These are phyloP conservation scores for Podarcis cretensis DNA, from an alignment of 2,113 vertebrate species.

Conservation along the genomic window DNA sequence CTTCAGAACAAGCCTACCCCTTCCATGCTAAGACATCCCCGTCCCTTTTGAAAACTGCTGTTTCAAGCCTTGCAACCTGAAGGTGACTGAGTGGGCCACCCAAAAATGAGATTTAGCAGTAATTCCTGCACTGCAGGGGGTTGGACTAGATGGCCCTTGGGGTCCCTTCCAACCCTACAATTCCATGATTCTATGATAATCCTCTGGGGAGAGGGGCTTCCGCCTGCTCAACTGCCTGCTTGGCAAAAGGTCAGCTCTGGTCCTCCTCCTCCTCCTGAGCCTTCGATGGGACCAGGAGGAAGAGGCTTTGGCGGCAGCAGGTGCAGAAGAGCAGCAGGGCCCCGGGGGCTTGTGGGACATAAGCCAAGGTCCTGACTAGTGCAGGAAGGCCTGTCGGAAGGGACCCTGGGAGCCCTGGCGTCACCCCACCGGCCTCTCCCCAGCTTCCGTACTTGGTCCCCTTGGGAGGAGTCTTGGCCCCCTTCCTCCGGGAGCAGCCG, in stretches of 20 bases:
- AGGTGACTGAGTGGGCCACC: neutral
- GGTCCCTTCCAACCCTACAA: too few species aligned
- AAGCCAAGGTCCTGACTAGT: too few species aligned
- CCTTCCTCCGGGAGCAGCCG: constrained; percentile 66
- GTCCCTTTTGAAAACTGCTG: neutral
- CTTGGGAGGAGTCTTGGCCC: constrained; percentile 76
- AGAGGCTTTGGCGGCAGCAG: neutral
- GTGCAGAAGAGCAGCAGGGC: neutral
- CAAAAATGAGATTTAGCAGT: neutral
- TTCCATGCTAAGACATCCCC: neutral
- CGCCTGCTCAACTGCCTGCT: neutral
- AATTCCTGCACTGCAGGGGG: too few species aligned
- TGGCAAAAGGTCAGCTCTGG: neutral
- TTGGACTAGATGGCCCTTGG: too few species aligned
- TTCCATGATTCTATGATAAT: accelerated
- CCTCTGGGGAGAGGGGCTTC: neutral
- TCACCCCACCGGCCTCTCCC: constrained; percentile 32
- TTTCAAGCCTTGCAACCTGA: neutral
- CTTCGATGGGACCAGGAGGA: neutral
- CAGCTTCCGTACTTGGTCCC: constrained; percentile 76
- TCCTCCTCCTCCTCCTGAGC: neutral
- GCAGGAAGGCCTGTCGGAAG: neutral
- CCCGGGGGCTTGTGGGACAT: neutral
- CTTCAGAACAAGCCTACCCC: neutral
- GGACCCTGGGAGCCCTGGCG: neutral